These are phyloP conservation scores for Axis porcinus DNA, from an alignment of 2,113 vertebrate genomes.

Conservation along the genomic window DNA sequence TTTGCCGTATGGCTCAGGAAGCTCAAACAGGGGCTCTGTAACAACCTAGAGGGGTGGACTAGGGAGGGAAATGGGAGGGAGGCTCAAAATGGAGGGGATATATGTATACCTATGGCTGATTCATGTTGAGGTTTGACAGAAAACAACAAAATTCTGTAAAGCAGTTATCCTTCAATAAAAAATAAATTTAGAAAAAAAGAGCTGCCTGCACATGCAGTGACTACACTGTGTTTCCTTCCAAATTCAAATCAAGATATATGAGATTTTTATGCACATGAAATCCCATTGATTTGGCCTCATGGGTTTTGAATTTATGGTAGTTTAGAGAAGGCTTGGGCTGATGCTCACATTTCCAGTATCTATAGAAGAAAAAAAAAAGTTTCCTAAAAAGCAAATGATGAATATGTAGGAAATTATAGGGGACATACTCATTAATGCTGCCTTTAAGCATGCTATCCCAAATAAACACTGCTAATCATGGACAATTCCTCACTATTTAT, in stretches of 20 bases:
- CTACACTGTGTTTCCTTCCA: not conserved
- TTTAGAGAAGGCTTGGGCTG: not conserved
- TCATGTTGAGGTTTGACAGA: not conserved
- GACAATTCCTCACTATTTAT: not conserved
- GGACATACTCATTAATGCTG: not conserved
- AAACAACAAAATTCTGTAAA: not conserved
- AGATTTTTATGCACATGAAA: not conserved
- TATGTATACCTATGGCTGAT: not conserved
- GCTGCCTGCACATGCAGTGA: accelerated
- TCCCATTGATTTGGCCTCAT: not conserved
- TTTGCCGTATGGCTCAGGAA: not conserved
- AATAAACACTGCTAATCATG: conserved; percentile 31
- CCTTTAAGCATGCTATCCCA: not conserved
- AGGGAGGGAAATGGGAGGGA: not conserved
- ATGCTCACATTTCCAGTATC: not conserved
- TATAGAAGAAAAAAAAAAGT: not conserved
- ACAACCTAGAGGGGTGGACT: not conserved
- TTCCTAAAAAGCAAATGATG: conserved; percentile 24
- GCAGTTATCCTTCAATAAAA: not conserved
- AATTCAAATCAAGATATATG: not conserved
- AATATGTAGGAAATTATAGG: not conserved
- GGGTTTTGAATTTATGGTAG: not conserved
- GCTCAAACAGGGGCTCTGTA: not conserved
- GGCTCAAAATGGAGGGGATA: not conserved
- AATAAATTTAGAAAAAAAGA: not conserved